A percentile compares a stretch with the other conserved stretches of the same genome.
Conservation (phyloP, 2,888 invertebrate species). For the Zygaena filipendulae region DNA sequence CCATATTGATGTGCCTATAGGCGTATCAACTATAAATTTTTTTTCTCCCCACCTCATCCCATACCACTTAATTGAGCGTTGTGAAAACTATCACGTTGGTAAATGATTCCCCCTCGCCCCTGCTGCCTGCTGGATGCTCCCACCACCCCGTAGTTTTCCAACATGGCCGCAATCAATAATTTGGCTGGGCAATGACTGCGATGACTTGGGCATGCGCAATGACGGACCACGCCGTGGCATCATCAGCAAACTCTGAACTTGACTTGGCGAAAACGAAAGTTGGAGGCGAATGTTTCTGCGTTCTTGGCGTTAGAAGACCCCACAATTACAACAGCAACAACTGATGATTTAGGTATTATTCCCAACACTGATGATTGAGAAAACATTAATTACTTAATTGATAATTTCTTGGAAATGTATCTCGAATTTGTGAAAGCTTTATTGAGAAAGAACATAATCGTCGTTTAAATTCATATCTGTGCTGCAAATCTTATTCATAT, state of each 20-base stretch:
- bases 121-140: too few species aligned
- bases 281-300: constrained; percentile 57
- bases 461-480: too few species aligned
- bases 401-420: too few species aligned
- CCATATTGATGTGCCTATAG: constrained; percentile 52
- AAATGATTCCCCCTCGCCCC: constrained; percentile 43
- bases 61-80: constrained; percentile 60
- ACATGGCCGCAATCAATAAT: constrained; percentile 67
- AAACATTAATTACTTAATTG: too few species aligned
- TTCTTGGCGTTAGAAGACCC: constrained; percentile 56
- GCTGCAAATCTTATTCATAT: too few species aligned
- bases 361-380: too few species aligned
- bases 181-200: constrained; percentile 67
- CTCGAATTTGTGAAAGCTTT: too few species aligned
- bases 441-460: too few species aligned
- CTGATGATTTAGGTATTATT: too few species aligned
- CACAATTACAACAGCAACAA: too few species aligned
- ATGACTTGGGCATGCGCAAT: constrained; percentile 61
- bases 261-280: constrained; percentile 68
- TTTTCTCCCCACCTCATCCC: constrained; percentile 46
- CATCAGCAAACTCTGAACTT: constrained; percentile 65
- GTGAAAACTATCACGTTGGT: constrained; percentile 66
- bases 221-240: constrained; percentile 36
- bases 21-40: too few species aligned
- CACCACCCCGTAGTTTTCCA: constrained; percentile 48